Percentiles rank a stretch among this genome's conserved stretches.
These are phyloP conservation scores for Corythornis vintsioides DNA, from an alignment of 2,113 vertebrate species.

Conservation along the genomic window DNA sequence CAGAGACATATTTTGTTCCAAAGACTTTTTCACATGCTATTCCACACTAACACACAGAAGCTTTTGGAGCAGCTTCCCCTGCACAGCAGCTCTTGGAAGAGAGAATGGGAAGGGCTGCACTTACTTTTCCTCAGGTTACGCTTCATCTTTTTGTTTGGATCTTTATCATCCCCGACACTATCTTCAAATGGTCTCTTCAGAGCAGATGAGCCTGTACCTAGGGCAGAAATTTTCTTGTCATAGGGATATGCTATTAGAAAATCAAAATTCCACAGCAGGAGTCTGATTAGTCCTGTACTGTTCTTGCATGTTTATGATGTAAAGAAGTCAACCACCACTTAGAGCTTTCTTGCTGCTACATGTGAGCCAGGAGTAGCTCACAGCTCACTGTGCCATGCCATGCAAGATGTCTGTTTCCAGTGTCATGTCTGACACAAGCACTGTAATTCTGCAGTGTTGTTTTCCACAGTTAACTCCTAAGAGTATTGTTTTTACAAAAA, in stretches of 20 bases:
- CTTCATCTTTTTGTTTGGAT: constrained; percentile 99
- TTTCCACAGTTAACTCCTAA: not conserved
- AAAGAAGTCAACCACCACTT: not conserved
- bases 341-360: not conserved
- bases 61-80: not conserved
- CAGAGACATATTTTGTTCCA: not conserved
- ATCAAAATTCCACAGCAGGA: constrained; percentile 16
- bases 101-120: not conserved
- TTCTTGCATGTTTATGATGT: not conserved
- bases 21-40: not conserved
- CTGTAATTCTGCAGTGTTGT: not conserved
- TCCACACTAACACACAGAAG: not conserved
- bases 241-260: constrained; percentile 11
- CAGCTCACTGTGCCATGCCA: not conserved
- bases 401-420: not conserved
- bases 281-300: not conserved
- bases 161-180: constrained; percentile 91
- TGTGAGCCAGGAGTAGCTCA: not conserved
- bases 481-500: not conserved
- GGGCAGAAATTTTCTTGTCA: constrained; percentile 37
- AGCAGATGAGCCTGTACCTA: constrained; percentile 81
- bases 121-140: constrained; percentile 96
- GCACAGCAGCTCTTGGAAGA: not conserved
- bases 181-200: constrained; percentile 97
- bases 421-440: not conserved